A percentile compares a stretch with the other conserved stretches of the same genome.
These are phyloP conservation scores for Standfussiana lucernea DNA, from an alignment of 2,888 invertebrate genomes.

Conservation along the genomic window DNA sequence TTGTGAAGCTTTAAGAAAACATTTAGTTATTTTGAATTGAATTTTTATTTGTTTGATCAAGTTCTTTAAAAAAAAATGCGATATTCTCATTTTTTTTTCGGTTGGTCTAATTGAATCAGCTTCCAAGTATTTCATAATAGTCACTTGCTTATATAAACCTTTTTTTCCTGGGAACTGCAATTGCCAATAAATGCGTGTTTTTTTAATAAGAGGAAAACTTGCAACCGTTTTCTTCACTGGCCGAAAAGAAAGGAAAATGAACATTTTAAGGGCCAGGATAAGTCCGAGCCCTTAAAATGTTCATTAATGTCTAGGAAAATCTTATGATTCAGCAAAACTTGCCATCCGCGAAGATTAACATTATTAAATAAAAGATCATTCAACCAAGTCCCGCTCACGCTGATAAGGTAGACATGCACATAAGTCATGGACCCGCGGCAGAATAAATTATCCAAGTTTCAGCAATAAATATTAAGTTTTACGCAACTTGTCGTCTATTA, in stretches of 20 bases:
- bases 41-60: conserved; percentile 2
- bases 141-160: not conserved
- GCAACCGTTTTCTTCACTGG: not conserved
- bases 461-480: conserved; percentile 47
- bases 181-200: no score
- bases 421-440: conserved; percentile 6
- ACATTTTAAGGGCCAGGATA: no score
- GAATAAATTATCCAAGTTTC: conserved; percentile 45
- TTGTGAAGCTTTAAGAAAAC: conserved; percentile 20
- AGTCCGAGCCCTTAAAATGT: not conserved
- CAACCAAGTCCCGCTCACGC: not conserved
- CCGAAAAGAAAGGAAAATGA: no score
- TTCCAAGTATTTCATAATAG: not conserved
- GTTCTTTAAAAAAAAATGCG: not conserved
- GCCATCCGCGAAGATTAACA: not conserved
- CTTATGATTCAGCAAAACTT: no score
- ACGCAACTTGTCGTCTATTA: conserved; percentile 28
- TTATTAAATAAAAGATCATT: conserved; percentile 11
- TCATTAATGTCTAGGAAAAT: not conserved
- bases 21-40: not conserved
- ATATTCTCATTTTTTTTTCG: no score
- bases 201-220: not conserved
- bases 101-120: not conserved
- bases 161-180: not conserved
- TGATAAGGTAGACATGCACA: not conserved